phyloP scores from a whole-genome alignment of 2,888 invertebrate genomes.

The Thymelicus lineola region DNA sequence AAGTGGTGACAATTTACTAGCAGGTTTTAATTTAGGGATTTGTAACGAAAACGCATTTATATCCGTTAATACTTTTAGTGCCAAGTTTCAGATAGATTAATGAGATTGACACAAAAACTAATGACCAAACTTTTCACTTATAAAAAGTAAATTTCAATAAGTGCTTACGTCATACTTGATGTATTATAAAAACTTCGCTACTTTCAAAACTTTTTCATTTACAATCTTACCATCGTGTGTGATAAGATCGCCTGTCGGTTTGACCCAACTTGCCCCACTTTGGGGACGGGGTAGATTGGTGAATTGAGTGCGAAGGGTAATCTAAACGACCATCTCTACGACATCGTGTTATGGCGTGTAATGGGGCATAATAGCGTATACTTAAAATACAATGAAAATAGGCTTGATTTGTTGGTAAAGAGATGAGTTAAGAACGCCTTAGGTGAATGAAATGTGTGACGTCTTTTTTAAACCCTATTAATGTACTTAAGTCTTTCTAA shows the following conservation, averaged over 20 bases:
- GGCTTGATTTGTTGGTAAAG: too few species aligned
- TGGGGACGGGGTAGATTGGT: constrained; percentile 20
- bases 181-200: constrained; percentile 16
- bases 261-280: constrained; percentile 13
- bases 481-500: too few species aligned
- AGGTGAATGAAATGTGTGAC: too few species aligned
- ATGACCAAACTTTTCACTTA: background rate
- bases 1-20: background rate
- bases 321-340: constrained; percentile 46
- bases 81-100: background rate
- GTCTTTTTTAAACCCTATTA: too few species aligned
- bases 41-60: background rate
- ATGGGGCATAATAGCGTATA: constrained; percentile 36
- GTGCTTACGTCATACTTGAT: background rate
- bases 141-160: background rate
- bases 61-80: background rate
- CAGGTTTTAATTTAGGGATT: background rate
- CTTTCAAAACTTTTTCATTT: constrained; percentile 23
- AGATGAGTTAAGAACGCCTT: too few species aligned
- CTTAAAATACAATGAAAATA: constrained; percentile 8
- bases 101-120: background rate
- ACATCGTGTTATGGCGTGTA: constrained; percentile 42
- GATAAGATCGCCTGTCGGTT: constrained; percentile 26
- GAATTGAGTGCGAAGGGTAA: constrained; percentile 41
- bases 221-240: constrained; percentile 10